phyloP scores from a whole-genome alignment of 2,797 vertebrate genomes.

The Cyclura pinguis region DNA sequence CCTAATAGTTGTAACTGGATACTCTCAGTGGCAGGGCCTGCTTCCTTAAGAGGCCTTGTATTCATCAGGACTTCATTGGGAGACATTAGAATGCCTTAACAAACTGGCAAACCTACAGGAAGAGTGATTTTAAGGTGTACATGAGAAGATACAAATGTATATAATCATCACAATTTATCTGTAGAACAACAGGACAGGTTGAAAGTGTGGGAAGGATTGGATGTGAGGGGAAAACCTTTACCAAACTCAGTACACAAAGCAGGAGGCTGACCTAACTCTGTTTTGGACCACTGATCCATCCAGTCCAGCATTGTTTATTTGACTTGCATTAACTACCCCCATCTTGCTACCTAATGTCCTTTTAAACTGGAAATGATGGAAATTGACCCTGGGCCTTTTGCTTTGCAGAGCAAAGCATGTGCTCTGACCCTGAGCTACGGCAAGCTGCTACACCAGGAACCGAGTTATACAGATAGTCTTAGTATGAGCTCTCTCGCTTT shows the following conservation, averaged over 20 bases:
- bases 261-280: neutral
- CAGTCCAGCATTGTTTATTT: neutral
- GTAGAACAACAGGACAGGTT: neutral
- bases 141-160: neutral
- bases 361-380: neutral
- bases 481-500: neutral
- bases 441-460: neutral
- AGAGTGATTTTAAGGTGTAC: neutral
- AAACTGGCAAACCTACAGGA: neutral
- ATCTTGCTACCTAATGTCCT: neutral
- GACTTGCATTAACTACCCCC: neutral
- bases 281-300: neutral
- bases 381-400: neutral
- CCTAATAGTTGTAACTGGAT: constrained; percentile 9
- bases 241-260: neutral
- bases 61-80: neutral
- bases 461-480: neutral
- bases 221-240: too few relatives aligned
- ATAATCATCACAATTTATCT: neutral
- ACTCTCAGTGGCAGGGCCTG: constrained; percentile 1
- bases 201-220: too few relatives aligned
- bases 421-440: too few relatives aligned
- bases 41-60: constrained; percentile 20
- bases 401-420: neutral
- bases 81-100: constrained; percentile 25